phyloP scores from a whole-genome alignment of 2,888 invertebrate genomes.

The Hirtodrosophila cameraria region DNA sequence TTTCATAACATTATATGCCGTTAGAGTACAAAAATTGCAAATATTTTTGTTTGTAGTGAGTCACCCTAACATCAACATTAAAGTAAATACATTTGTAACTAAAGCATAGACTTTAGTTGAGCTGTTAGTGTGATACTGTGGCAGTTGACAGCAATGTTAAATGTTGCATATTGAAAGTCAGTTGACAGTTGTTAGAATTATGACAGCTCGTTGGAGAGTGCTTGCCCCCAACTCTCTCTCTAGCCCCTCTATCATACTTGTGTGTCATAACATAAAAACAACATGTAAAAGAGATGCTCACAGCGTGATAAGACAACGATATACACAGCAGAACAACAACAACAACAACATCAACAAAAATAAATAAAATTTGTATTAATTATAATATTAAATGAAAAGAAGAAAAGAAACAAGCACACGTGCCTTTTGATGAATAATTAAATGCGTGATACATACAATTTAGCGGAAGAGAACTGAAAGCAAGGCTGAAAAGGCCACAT shows the following conservation, averaged over 20 bases:
- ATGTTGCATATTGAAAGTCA: constrained; percentile 59
- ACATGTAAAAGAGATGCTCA: not conserved
- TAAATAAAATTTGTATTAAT: constrained; percentile 49
- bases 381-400: constrained; percentile 68
- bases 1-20: too few species aligned
- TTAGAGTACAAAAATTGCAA: too few species aligned
- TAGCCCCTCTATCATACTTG: too few species aligned
- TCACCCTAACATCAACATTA: too few species aligned
- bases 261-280: not conserved
- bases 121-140: too few species aligned
- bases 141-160: constrained; percentile 1
- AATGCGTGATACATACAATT: constrained; percentile 8
- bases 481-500: constrained; percentile 49
- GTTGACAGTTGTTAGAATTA: constrained; percentile 59
- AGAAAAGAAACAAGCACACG: constrained; percentile 28
- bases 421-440: constrained; percentile 47
- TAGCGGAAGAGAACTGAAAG: constrained; percentile 1
- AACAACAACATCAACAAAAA: constrained; percentile 6
- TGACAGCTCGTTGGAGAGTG: constrained; percentile 48
- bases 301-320: too few species aligned
- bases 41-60: too few species aligned
- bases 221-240: not conserved
- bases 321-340: constrained; percentile 41
- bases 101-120: too few species aligned
- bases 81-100: too few species aligned